These are phyloP conservation scores for Solea solea DNA, from an alignment of 2,113 vertebrate species.

Conservation along the genomic window DNA sequence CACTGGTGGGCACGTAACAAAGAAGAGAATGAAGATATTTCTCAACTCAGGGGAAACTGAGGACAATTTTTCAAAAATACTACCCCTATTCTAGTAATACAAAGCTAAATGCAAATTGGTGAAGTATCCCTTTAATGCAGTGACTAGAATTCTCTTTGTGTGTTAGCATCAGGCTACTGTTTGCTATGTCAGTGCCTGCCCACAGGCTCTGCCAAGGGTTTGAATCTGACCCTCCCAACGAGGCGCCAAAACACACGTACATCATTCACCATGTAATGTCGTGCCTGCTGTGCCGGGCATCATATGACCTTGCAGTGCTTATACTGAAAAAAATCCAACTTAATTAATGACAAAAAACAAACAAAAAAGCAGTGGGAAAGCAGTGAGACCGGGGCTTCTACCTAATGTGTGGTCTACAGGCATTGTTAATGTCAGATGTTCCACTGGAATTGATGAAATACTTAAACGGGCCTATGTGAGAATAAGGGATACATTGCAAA, in stretches of 20 bases:
- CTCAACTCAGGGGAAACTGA: too few species aligned
- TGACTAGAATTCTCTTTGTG: constrained; percentile 7
- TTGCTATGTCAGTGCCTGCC: constrained; percentile 30
- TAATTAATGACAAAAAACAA: constrained; percentile 21
- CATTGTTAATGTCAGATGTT: background rate
- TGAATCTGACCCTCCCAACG: constrained; percentile 53
- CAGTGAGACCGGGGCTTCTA: background rate
- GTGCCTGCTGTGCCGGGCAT: constrained; percentile 45
- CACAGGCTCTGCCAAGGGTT: constrained; percentile 46
- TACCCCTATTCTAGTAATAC: too few species aligned
- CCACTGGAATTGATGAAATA: too few species aligned
- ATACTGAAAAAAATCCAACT: constrained; percentile 6
- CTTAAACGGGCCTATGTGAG: too few species aligned
- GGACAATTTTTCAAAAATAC: too few species aligned
- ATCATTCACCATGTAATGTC: constrained; percentile 49
- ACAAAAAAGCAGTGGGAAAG: background rate
- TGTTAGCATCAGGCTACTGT: constrained; percentile 28
- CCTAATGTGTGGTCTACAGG: background rate
- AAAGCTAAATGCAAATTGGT: background rate
- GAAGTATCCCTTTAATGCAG: background rate
- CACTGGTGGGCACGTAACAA: too few species aligned
- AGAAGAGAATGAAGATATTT: too few species aligned
- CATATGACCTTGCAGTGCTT: constrained; percentile 39
- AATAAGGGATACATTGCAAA: too few species aligned
- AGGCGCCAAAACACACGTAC: constrained; percentile 49